phyloP scores from a whole-genome alignment of 2,113 vertebrate species.

The Oxygymnocypris stewartii region DNA sequence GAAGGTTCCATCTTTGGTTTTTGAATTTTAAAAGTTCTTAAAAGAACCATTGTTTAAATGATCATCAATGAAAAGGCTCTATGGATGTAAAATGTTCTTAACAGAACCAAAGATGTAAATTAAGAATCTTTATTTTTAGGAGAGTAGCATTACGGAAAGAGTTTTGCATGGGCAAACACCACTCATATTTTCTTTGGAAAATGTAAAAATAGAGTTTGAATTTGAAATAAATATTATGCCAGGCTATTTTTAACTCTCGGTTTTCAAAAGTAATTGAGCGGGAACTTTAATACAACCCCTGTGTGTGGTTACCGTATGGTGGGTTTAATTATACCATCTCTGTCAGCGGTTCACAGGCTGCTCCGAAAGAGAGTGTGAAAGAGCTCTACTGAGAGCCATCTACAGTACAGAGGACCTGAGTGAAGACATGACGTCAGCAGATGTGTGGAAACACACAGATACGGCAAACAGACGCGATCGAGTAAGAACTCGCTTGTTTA shows the following conservation, averaged over 20 bases:
- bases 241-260: neutral
- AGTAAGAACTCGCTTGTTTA: slow-evolving; percentile 59
- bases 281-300: neutral
- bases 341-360: slow-evolving; percentile 69
- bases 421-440: slow-evolving; percentile 58
- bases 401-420: slow-evolving; percentile 67
- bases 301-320: neutral
- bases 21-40: too few relatives aligned
- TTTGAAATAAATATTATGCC: neutral
- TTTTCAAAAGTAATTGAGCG: neutral
- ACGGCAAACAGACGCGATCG: slow-evolving; percentile 62
- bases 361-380: slow-evolving; percentile 63
- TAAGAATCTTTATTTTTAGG: neutral
- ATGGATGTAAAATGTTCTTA: neutral
- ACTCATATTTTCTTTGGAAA: neutral
- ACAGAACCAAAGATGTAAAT: neutral
- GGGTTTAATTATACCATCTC: slow-evolving; percentile 16
- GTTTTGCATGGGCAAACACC: neutral
- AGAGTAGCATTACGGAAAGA: too few relatives aligned
- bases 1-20: too few relatives aligned
- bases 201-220: too few relatives aligned
- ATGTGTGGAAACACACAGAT: slow-evolving; percentile 62
- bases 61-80: too few relatives aligned
- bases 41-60: too few relatives aligned
- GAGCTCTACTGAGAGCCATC: slow-evolving; percentile 73